Evolutionary conservation across 2,888 invertebrate genomes (phyloP).

Genomic region (Candidula unifasciata): DNA sequence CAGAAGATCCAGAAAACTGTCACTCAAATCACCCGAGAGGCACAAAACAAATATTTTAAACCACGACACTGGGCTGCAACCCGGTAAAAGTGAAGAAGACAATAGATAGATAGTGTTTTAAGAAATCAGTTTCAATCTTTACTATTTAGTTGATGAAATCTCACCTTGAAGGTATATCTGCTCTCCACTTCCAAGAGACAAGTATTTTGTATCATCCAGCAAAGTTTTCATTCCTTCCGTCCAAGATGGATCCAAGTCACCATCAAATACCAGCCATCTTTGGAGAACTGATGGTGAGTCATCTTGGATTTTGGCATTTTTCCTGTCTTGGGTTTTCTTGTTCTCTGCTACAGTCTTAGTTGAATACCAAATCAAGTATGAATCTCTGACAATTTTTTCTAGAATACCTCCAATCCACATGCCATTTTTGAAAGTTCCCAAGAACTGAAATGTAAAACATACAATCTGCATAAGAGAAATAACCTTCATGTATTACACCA

Average conservation of each 20-base stretch:
- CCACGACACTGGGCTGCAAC: no score
- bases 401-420: slow-evolving; percentile 73
- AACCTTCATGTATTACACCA: background rate
- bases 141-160: background rate
- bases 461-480: background rate
- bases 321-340: slow-evolving; percentile 62
- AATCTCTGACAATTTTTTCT: slow-evolving; percentile 68
- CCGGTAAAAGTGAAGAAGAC: no score
- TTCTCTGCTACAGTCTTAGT: slow-evolving; percentile 64
- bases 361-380: slow-evolving; percentile 68
- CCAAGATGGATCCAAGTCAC: slow-evolving; percentile 72
- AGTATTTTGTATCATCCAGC: slow-evolving; percentile 66
- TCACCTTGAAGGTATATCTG: slow-evolving; percentile 65
- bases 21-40: no score
- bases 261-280: slow-evolving; percentile 75
- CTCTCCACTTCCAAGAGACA: slow-evolving; percentile 72
- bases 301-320: slow-evolving; percentile 61
- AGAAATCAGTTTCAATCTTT: background rate
- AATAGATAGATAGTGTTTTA: no score
- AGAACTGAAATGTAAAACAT: slow-evolving; percentile 61
- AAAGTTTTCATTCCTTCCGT: slow-evolving; percentile 73
- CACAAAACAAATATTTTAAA: no score
- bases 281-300: slow-evolving; percentile 69
- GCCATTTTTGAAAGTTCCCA: slow-evolving; percentile 69
- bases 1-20: no score